Evolutionary conservation across 2,113 vertebrate species (phyloP).

Genomic region (Arenaria interpres): DNA sequence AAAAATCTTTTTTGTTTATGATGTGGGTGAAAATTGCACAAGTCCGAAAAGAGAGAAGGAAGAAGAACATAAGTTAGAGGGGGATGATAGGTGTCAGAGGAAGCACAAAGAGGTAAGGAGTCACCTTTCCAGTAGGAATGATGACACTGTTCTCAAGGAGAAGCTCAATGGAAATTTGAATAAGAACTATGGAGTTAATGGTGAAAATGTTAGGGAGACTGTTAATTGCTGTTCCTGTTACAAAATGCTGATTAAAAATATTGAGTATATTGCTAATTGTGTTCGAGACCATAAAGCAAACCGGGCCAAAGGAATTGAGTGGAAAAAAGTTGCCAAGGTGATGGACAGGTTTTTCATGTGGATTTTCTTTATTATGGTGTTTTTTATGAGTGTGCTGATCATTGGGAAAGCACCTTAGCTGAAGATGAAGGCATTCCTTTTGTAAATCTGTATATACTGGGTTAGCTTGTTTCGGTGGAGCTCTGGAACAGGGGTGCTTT

Average conservation of each 20-base stretch:
- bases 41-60: conserved; percentile 70
- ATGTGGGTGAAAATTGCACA: conserved; percentile 94
- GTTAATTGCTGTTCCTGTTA: conserved; percentile 79
- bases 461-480: neutral
- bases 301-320: conserved; percentile 87
- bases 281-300: conserved; percentile 90
- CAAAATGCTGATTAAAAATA: conserved; percentile 84
- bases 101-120: conserved; percentile 50
- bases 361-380: conserved; percentile 97
- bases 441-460: neutral
- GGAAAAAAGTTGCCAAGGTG: conserved; percentile 98
- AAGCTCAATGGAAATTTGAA: conserved; percentile 67
- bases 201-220: conserved; percentile 41
- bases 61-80: neutral
- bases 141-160: conserved; percentile 46
- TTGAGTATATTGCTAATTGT: conserved; percentile 92
- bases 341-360: conserved; percentile 99
- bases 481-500: neutral
- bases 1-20: conserved; percentile 93
- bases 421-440: neutral
- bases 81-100: neutral
- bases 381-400: conserved; percentile 94
- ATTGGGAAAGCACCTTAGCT: conserved; percentile 88
- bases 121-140: conserved; percentile 22
- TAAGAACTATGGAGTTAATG: conserved; percentile 50